phyloP scores from a whole-genome alignment of 2,113 vertebrate species.

The Genyomyrus donnyi region DNA sequence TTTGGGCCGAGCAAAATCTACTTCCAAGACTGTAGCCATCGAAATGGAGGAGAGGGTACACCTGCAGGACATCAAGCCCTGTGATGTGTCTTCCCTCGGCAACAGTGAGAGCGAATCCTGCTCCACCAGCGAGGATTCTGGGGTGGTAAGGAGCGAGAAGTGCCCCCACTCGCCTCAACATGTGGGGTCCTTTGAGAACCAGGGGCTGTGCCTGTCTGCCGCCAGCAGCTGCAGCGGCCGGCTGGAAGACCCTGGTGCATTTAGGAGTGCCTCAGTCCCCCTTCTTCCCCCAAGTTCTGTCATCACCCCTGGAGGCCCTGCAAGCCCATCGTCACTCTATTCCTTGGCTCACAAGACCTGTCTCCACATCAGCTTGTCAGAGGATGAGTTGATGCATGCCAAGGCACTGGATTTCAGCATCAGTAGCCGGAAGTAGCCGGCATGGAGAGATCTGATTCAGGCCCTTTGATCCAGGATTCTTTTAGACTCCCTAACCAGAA shows the following conservation, averaged over 20 bases:
- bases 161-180: conserved; percentile 42
- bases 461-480: background rate
- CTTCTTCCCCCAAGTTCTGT: background rate
- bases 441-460: background rate
- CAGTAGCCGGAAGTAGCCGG: background rate
- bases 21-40: background rate
- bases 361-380: conserved; percentile 76
- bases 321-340: conserved; percentile 47
- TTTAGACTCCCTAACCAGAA: background rate
- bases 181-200: conserved; percentile 54
- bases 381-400: conserved; percentile 66
- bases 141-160: conserved; percentile 56
- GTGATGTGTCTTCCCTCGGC: conserved; percentile 57
- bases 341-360: conserved; percentile 60
- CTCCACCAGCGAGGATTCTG: conserved; percentile 57
- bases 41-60: conserved; percentile 44
- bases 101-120: conserved; percentile 52
- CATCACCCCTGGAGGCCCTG: conserved; percentile 31
- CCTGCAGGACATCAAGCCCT: conserved; percentile 57
- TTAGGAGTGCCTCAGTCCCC: background rate
- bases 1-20: conserved; percentile 46
- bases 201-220: conserved; percentile 42
- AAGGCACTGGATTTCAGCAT: conserved; percentile 41
- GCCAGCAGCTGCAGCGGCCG: conserved; percentile 49
- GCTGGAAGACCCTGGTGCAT: conserved; percentile 37